These are phyloP conservation scores for Scolanthus callimorphus DNA, from an alignment of 92 coral and sea anemone genomes.

Conservation along the genomic window DNA sequence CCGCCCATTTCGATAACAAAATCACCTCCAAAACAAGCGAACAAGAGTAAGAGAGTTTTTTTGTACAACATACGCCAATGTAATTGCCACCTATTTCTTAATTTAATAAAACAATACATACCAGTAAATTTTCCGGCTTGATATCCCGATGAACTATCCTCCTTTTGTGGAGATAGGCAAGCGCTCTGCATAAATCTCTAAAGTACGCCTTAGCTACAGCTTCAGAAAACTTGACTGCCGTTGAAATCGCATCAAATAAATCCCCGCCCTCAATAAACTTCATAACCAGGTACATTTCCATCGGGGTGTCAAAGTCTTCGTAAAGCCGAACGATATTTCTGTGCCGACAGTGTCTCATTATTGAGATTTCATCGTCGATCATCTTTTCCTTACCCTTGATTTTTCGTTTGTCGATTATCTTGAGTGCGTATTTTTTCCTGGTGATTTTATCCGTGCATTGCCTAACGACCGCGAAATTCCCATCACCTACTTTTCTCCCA, in stretches of 20 bases:
- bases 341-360: conserved; percentile 89
- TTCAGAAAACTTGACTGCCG: conserved; percentile 89
- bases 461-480: conserved; percentile 94
- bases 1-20: conserved; percentile 81
- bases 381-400: conserved; percentile 89
- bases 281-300: conserved; percentile 87
- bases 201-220: conserved; percentile 70
- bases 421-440: conserved; percentile 78
- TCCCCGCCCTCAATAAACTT: conserved; percentile 90
- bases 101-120: conserved; percentile 67
- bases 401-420: conserved; percentile 89
- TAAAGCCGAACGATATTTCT: conserved; percentile 83
- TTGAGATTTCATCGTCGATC: conserved; percentile 88
- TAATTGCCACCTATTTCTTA: conserved; percentile 73
- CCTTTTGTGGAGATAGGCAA: conserved; percentile 84
- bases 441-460: conserved; percentile 74
- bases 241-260: conserved; percentile 90
- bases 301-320: conserved; percentile 76
- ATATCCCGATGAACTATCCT: conserved; percentile 91
- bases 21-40: too few species aligned
- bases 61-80: conserved; percentile 56
- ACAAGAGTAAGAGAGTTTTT: too few species aligned
- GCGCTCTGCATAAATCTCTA: conserved; percentile 78
- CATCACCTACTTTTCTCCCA: conserved; percentile 94
- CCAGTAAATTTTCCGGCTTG: conserved; percentile 97